Conservation (phyloP, 1,140 invertebrate species). For the Tetramorium simillimum region DNA sequence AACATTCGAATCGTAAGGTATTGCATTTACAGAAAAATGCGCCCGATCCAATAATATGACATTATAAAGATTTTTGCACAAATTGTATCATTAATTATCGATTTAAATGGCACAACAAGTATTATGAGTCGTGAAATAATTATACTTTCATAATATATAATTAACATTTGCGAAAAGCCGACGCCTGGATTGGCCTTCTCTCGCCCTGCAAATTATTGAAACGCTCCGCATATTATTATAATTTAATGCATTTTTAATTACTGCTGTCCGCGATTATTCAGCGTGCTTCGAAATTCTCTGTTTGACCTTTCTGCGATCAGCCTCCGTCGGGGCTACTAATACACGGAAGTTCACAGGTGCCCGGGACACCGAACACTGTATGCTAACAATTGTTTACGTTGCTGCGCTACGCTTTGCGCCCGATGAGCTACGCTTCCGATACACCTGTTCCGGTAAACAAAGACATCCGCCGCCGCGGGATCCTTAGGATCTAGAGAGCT, state of each 20-base stretch:
- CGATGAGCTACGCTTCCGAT: constrained; percentile 40
- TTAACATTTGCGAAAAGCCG: constrained; percentile 7
- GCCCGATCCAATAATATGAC: not conserved
- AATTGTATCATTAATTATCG: constrained; percentile 3
- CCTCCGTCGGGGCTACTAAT: not conserved
- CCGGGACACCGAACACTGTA: not conserved
- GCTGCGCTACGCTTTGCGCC: constrained; percentile 22
- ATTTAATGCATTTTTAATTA: constrained; percentile 48
- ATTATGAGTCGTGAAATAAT: constrained; percentile 26
- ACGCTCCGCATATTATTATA: not conserved
- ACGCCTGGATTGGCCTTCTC: not conserved
- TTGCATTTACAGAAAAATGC: not conserved
- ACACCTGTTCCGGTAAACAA: constrained; percentile 55
- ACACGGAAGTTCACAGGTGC: constrained; percentile 3
- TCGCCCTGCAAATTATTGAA: constrained; percentile 1
- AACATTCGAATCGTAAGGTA: not conserved
- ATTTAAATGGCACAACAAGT: constrained; percentile 26
- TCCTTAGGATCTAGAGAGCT: constrained; percentile 41
- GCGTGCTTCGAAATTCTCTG: not conserved
- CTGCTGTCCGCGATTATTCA: not conserved
- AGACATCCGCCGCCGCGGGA: constrained; percentile 36
- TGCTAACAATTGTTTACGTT: constrained; percentile 54
- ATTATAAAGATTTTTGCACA: not conserved
- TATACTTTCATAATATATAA: constrained; percentile 13
- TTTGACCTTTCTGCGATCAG: not conserved